Evolutionary conservation across 2,888 invertebrate species (phyloP).

Genomic region (Petrolisthes cinctipes): DNA sequence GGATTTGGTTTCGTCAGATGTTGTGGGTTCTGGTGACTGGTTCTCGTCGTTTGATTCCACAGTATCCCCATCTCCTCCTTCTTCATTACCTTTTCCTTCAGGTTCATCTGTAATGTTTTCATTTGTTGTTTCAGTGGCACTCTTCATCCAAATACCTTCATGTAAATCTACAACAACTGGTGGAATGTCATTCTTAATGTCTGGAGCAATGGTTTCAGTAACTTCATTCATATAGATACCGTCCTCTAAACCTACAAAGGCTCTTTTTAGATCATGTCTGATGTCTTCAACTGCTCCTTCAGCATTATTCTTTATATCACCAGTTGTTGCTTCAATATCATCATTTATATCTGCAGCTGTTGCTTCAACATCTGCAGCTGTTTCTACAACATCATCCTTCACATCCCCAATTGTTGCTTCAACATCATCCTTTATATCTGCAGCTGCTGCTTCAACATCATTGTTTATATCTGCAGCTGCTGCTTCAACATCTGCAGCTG

Average conservation of each 20-base stretch:
- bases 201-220: neutral
- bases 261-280: neutral
- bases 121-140: neutral
- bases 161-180: neutral
- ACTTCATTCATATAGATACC: neutral
- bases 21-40: too few species aligned
- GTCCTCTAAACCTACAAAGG: neutral
- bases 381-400: slow-evolving; percentile 9
- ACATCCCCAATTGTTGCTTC: slow-evolving; percentile 14
- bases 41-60: too few species aligned
- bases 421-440: neutral
- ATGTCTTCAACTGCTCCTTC: neutral
- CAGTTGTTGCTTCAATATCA: neutral
- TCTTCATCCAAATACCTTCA: neutral
- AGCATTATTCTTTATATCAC: neutral
- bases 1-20: too few species aligned
- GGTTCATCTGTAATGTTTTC: neutral
- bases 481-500: too few species aligned
- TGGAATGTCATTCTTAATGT: neutral
- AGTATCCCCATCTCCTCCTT: too few species aligned
- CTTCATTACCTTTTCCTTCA: neutral
- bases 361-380: neutral
- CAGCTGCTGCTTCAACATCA: slow-evolving; percentile 13
- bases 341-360: slow-evolving; percentile 7
- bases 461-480: too few species aligned